These are phyloP conservation scores for Siderastrea radians DNA, from an alignment of 92 coral and sea anemone species.

Conservation along the genomic window DNA sequence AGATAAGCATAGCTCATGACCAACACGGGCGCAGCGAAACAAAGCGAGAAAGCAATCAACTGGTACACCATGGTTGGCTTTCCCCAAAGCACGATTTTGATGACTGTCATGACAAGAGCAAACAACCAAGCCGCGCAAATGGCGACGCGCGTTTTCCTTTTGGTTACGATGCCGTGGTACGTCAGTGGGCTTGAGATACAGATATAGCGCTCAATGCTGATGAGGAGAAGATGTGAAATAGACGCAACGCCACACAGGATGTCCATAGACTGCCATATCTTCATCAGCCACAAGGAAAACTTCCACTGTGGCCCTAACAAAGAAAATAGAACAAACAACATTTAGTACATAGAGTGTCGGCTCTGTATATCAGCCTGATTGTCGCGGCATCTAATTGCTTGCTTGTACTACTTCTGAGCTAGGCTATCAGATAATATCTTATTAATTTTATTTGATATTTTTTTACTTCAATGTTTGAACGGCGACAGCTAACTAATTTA, in stretches of 20 bases:
- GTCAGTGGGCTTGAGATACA: conserved; percentile 90
- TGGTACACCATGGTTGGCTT: conserved; percentile 74
- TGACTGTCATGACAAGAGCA: conserved; percentile 71
- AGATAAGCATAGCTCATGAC: conserved; percentile 86
- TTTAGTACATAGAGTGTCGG: too few species aligned
- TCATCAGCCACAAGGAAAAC: conserved; percentile 62
- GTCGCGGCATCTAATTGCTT: too few species aligned
- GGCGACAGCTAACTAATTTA: too few species aligned
- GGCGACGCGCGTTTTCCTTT: conserved; percentile 72
- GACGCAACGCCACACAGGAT: conserved; percentile 91
- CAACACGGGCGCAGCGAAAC: conserved; percentile 84
- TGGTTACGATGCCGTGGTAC: conserved; percentile 85
- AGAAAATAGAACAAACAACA: not conserved
- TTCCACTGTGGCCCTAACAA: conserved; percentile 75
- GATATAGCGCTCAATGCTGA: conserved; percentile 92
- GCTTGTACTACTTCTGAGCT: too few species aligned
- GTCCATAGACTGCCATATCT: conserved; percentile 88
- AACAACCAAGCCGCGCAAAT: conserved; percentile 76
- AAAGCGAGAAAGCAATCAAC: conserved; percentile 77
- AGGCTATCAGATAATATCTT: too few species aligned
- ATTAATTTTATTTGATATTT: too few species aligned
- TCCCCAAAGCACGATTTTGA: conserved; percentile 69
- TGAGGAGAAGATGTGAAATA: conserved; percentile 82
- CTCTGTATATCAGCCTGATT: too few species aligned
- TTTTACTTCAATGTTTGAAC: too few species aligned